Evolutionary conservation across 1,140 invertebrate genomes (phyloP).

Genomic region (Eulimnadia texana): DNA sequence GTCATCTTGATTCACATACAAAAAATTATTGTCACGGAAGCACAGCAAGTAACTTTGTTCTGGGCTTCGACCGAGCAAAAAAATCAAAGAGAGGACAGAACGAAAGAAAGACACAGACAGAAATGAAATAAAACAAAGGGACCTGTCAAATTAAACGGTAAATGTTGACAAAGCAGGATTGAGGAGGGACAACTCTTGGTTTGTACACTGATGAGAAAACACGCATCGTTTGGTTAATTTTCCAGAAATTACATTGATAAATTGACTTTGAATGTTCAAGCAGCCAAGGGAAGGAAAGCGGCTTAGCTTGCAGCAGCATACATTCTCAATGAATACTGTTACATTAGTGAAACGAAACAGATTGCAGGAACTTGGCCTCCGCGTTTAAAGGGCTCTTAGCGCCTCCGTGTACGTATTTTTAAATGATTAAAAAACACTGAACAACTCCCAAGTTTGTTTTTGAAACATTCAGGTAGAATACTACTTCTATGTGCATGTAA

Average conservation of each 20-base stretch:
- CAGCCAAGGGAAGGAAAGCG: neutral
- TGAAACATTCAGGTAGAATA: no score
- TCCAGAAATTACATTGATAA: neutral
- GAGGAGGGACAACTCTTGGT: neutral
- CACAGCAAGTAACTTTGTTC: neutral
- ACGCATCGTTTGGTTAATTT: neutral
- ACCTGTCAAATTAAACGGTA: neutral
- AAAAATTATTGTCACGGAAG: neutral
- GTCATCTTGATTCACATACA: neutral
- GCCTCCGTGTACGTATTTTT: neutral
- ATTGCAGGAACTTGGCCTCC: neutral
- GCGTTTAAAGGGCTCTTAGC: neutral
- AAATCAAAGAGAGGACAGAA: neutral
- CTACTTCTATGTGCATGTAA: no score
- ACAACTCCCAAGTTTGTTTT: no score
- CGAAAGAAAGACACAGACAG: neutral
- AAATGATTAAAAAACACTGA: no score
- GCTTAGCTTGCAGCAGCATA: neutral
- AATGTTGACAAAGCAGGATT: neutral
- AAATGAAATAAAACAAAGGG: neutral
- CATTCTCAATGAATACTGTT: neutral
- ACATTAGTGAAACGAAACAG: neutral
- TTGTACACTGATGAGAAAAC: neutral
- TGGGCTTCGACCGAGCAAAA: neutral
- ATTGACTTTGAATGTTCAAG: neutral